phyloP scores from a whole-genome alignment of 1,140 invertebrate species.

The Monochamus saltuarius region DNA sequence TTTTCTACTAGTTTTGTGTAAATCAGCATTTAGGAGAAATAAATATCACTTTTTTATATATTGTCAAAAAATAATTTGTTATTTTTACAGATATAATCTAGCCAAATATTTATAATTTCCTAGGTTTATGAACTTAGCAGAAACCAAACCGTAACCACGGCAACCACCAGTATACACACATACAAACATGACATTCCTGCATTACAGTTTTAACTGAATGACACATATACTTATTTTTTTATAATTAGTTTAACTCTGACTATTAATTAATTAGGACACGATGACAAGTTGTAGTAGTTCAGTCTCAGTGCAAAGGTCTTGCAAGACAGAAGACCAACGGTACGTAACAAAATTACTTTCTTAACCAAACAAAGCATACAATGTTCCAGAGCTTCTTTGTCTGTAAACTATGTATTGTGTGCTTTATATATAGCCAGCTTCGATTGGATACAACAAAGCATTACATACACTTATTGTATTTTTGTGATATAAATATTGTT shows the following conservation, averaged over 20 bases:
- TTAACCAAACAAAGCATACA: conserved; percentile 1
- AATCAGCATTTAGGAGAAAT: too few relatives aligned
- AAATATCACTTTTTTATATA: not conserved
- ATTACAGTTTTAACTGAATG: conserved; percentile 24
- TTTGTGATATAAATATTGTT: conserved; percentile 22
- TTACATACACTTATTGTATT: conserved; percentile 23
- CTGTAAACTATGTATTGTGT: not conserved
- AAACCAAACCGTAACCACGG: conserved; percentile 3
- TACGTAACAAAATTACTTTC: conserved; percentile 1
- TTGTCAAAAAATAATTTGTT: conserved; percentile 1
- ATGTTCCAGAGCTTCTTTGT: not conserved
- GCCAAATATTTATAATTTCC: not conserved
- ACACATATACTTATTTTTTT: not conserved
- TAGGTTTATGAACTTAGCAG: not conserved
- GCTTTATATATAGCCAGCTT: conserved; percentile 4
- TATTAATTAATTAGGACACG: not conserved
- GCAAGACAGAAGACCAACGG: not conserved
- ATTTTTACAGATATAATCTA: not conserved
- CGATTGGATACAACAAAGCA: conserved; percentile 24
- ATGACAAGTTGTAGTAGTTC: conserved; percentile 20
- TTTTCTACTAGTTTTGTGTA: too few relatives aligned
- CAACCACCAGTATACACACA: conserved; percentile 4
- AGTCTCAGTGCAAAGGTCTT: conserved; percentile 8
- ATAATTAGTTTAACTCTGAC: not conserved
- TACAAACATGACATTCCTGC: conserved; percentile 26